phyloP scores from a whole-genome alignment of 2,797 vertebrate species.

The Enteromius trimaculatus region DNA sequence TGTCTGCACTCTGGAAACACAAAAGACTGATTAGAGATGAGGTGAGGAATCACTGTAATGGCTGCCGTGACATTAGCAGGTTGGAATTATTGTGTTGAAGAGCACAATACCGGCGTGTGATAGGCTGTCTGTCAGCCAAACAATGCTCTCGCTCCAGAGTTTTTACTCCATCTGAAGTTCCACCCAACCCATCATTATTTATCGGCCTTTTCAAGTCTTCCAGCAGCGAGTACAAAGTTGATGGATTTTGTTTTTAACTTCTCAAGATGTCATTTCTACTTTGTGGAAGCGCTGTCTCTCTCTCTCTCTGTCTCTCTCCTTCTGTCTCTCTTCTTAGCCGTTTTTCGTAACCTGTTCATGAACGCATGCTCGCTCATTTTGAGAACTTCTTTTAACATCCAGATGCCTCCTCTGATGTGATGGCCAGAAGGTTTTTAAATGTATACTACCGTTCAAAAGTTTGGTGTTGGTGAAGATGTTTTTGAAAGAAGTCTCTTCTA shows the following conservation, averaged over 20 bases:
- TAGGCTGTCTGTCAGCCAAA: slow-evolving; percentile 78
- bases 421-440: neutral
- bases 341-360: neutral
- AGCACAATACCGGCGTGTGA: slow-evolving; percentile 79
- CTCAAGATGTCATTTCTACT: slow-evolving; percentile 49
- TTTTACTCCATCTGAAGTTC: slow-evolving; percentile 62
- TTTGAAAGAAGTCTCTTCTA: neutral
- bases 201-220: slow-evolving; percentile 57
- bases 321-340: neutral
- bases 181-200: slow-evolving; percentile 59
- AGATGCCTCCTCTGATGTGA: neutral
- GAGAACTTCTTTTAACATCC: neutral
- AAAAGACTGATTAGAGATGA: slow-evolving; percentile 82
- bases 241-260: slow-evolving; percentile 57
- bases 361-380: neutral
- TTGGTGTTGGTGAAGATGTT: neutral
- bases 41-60: slow-evolving; percentile 72
- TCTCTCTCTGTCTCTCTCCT: slow-evolving; percentile 18
- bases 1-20: slow-evolving; percentile 71
- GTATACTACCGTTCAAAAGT: neutral
- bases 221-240: slow-evolving; percentile 53
- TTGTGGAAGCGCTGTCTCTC: neutral
- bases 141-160: slow-evolving; percentile 76
- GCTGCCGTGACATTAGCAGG: slow-evolving; percentile 80
- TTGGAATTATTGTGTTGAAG: slow-evolving; percentile 82